These are phyloP conservation scores for Nowickia ferox DNA, from an alignment of 2,888 invertebrate genomes.

Conservation along the genomic window DNA sequence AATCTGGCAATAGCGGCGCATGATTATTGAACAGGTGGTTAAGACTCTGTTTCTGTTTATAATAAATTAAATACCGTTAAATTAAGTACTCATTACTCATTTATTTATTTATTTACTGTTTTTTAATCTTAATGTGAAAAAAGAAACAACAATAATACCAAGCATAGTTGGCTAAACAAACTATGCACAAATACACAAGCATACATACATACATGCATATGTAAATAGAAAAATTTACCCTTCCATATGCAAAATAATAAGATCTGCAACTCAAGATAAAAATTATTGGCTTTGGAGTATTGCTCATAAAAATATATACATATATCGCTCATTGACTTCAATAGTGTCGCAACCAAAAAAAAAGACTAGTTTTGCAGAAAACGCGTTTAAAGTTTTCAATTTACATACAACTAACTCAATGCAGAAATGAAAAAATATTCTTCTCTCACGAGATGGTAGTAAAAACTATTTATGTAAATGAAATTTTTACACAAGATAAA, in stretches of 20 bases:
- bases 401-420: no score
- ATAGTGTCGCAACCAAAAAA: no score
- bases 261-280: constrained; percentile 10
- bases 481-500: no score
- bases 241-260: constrained; percentile 14
- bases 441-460: no score
- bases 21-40: neutral
- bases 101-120: constrained; percentile 3
- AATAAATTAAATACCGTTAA: constrained; percentile 16
- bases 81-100: constrained; percentile 12
- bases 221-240: neutral
- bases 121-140: neutral
- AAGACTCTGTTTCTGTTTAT: neutral
- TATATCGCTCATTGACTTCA: no score
- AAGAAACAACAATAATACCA: neutral
- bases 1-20: neutral
- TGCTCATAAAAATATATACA: neutral
- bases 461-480: no score
- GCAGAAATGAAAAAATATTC: no score
- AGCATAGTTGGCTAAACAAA: constrained; percentile 38
- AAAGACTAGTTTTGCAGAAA: no score
- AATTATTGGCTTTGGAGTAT: constrained; percentile 14
- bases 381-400: no score
- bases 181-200: neutral
- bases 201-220: constrained; percentile 6